These are phyloP conservation scores for Drosophila cardini DNA, from an alignment of 1,140 invertebrate species.

Conservation along the genomic window DNA sequence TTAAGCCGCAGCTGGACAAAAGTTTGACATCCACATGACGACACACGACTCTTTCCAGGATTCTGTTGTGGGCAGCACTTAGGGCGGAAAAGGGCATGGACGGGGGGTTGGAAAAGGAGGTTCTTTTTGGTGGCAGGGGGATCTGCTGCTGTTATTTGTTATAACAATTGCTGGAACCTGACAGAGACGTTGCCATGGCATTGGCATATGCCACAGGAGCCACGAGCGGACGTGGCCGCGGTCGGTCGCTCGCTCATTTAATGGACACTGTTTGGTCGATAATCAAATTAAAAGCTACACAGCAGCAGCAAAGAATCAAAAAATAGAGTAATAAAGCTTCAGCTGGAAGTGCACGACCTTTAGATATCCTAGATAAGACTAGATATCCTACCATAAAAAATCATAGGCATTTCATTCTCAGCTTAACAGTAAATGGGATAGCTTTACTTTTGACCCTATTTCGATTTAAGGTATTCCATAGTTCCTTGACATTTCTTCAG, in stretches of 20 bases:
- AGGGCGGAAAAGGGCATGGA: no score
- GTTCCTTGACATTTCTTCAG: no score
- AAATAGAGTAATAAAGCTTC: background rate
- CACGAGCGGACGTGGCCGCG: constrained; percentile 25
- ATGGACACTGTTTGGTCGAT: constrained; percentile 84
- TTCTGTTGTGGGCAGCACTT: background rate
- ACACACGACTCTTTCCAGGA: constrained; percentile 40
- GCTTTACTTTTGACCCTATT: no score
- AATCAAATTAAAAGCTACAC: constrained; percentile 79
- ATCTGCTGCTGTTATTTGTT: constrained; percentile 72
- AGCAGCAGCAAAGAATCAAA: background rate
- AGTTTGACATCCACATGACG: constrained; percentile 80
- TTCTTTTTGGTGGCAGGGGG: background rate
- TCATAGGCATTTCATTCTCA: no score
- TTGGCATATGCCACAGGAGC: constrained; percentile 50
- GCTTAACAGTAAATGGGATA: no score
- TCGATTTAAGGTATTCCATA: no score
- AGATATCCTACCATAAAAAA: no score
- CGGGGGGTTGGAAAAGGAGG: constrained; percentile 8
- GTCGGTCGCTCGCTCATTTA: constrained; percentile 64
- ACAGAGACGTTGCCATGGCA: constrained; percentile 70
- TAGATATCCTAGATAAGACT: background rate
- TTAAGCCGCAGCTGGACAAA: constrained; percentile 77
- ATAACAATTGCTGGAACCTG: constrained; percentile 68
- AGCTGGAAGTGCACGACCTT: no score